These are phyloP conservation scores for Carlito syrichta DNA, from an alignment of 2,113 vertebrate genomes.

Conservation along the genomic window DNA sequence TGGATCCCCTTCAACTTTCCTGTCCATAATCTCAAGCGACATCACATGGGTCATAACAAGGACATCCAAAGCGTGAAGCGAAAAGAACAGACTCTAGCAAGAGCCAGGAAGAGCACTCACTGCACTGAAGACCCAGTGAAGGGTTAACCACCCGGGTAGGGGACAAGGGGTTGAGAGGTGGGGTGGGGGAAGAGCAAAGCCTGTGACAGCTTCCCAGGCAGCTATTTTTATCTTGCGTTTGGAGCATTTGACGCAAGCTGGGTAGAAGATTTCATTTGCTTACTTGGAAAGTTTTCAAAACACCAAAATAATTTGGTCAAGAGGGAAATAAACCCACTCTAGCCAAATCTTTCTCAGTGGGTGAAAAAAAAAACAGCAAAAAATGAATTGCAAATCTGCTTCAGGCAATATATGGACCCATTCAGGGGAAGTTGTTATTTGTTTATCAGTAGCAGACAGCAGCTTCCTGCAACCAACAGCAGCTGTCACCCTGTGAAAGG, in stretches of 20 bases:
- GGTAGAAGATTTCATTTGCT: constrained; percentile 63
- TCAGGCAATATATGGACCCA: not conserved
- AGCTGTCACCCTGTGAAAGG: constrained; percentile 52
- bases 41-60: not conserved
- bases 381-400: constrained; percentile 52
- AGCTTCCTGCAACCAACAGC: constrained; percentile 33
- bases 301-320: constrained; percentile 62
- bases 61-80: not conserved
- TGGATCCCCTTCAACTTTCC: not conserved
- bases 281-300: constrained; percentile 71
- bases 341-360: constrained; percentile 49
- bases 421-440: not conserved
- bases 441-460: constrained; percentile 66
- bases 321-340: constrained; percentile 37
- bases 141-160: not conserved
- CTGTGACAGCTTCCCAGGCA: not conserved
- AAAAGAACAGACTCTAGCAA: not conserved
- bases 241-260: constrained; percentile 62
- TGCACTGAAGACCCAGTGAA: not conserved
- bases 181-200: not conserved
- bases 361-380: constrained; percentile 4
- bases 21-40: not conserved
- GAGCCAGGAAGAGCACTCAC: not conserved
- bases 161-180: too few relatives aligned
- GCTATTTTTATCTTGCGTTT: constrained; percentile 50